Evolutionary conservation across 2,113 vertebrate genomes (phyloP).

Genomic region (Festucalex cinctus): DNA sequence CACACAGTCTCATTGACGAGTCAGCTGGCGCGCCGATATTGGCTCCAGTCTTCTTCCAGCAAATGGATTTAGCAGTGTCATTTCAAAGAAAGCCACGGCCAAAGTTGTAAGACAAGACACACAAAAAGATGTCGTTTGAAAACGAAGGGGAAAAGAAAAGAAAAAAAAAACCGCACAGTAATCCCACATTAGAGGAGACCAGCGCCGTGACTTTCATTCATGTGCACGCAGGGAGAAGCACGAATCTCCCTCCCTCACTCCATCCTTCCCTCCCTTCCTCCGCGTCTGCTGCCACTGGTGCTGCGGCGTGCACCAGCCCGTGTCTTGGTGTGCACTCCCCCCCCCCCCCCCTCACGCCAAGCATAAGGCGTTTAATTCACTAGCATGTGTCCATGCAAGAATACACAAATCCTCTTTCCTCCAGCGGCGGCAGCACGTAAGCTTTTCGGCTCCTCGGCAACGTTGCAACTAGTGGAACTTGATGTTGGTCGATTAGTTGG

Average conservation of each 20-base stretch:
- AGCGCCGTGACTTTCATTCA: constrained; percentile 61
- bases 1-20: constrained; percentile 67
- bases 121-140: background rate
- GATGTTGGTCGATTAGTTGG: constrained; percentile 39
- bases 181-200: constrained; percentile 51
- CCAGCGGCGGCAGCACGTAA: background rate
- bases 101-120: constrained; percentile 47
- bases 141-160: constrained; percentile 13
- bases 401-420: background rate
- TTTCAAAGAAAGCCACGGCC: constrained; percentile 55
- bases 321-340: constrained; percentile 43
- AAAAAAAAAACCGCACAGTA: constrained; percentile 25
- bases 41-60: constrained; percentile 52
- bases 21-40: constrained; percentile 49
- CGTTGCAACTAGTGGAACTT: constrained; percentile 73
- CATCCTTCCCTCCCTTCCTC: constrained; percentile 3
- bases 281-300: constrained; percentile 52
- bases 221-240: constrained; percentile 57
- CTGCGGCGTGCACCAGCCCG: constrained; percentile 62
- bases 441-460: constrained; percentile 37
- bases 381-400: constrained; percentile 3
- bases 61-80: constrained; percentile 44
- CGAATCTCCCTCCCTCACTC: constrained; percentile 34
- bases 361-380: background rate
- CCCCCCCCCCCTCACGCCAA: constrained; percentile 27